phyloP scores from a whole-genome alignment of 2,113 vertebrate genomes.

The Sinocyclocheilus anshuiensis region DNA sequence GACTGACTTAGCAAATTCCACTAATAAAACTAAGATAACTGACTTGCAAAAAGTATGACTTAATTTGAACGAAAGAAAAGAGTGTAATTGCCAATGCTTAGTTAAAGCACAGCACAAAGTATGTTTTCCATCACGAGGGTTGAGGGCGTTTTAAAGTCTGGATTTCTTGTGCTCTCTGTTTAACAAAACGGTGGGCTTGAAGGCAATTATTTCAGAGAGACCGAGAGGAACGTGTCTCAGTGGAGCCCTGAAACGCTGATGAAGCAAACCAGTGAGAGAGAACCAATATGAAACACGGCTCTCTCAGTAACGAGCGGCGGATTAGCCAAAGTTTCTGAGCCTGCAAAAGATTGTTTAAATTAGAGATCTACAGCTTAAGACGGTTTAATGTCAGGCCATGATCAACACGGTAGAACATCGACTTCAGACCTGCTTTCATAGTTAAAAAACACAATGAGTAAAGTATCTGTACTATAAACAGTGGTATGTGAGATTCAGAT shows the following conservation, averaged over 20 bases:
- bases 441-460: not conserved
- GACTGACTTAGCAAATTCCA: not conserved
- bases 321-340: slow-evolving; percentile 35
- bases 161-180: slow-evolving; percentile 3
- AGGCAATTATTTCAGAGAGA: slow-evolving; percentile 41
- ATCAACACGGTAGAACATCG: not conserved
- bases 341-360: slow-evolving; percentile 31
- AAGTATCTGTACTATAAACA: not conserved
- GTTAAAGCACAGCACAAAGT: not conserved
- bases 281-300: slow-evolving; percentile 24
- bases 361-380: slow-evolving; percentile 24
- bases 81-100: not conserved
- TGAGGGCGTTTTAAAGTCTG: slow-evolving; percentile 15
- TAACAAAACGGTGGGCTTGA: slow-evolving; percentile 17
- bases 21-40: not conserved
- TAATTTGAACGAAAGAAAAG: not conserved
- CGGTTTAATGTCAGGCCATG: not conserved
- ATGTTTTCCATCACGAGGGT: slow-evolving; percentile 6
- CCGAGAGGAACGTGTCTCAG: slow-evolving; percentile 31
- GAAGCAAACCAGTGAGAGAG: slow-evolving; percentile 33
- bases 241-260: slow-evolving; percentile 34
- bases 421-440: slow-evolving; percentile 2
- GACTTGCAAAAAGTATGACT: not conserved
- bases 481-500: not conserved
- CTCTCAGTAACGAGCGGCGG: slow-evolving; percentile 7